These are phyloP conservation scores for Tragelaphus buxtoni DNA, from an alignment of 2,113 vertebrate genomes.

Conservation along the genomic window DNA sequence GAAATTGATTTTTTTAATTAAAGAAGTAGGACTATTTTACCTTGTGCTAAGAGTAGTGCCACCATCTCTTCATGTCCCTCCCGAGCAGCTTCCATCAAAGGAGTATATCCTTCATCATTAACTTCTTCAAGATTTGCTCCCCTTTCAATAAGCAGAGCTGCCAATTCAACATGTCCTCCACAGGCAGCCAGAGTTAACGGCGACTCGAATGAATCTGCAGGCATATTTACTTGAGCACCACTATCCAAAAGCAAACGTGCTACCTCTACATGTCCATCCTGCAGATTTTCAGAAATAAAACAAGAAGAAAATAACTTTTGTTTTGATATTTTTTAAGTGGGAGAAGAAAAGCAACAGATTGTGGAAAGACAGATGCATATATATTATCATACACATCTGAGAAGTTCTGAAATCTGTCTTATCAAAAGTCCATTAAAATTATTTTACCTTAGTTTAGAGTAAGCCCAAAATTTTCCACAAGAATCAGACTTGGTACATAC, in stretches of 20 bases:
- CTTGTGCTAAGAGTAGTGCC: constrained; percentile 97
- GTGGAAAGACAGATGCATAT: not conserved
- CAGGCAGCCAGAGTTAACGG: constrained; percentile 97
- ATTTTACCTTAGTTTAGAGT: constrained; percentile 33
- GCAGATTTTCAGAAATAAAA: constrained; percentile 39
- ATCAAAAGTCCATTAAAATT: not conserved
- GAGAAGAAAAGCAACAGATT: not conserved
- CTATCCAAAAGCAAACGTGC: constrained; percentile 98
- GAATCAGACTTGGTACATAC: not conserved
- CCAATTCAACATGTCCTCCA: constrained; percentile 96
- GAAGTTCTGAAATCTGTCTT: not conserved
- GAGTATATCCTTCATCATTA: constrained; percentile 98
- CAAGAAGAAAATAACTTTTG: not conserved
- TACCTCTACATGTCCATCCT: constrained; percentile 99
- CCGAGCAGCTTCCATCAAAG: constrained; percentile 97
- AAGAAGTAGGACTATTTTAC: constrained; percentile 76
- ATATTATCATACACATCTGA: not conserved
- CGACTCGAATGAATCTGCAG: constrained; percentile 98
- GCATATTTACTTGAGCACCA: constrained; percentile 99
- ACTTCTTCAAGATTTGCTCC: constrained; percentile 99
- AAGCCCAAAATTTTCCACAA: not conserved
- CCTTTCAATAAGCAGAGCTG: constrained; percentile 95
- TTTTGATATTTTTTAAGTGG: constrained; percentile 18
- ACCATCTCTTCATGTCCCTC: constrained; percentile 99
- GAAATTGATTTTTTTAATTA: not conserved